Evolutionary conservation across 2,888 invertebrate species (phyloP), one percentile per base, ranked within the genome.

Genomic region (Gerris lacustris): DNA sequence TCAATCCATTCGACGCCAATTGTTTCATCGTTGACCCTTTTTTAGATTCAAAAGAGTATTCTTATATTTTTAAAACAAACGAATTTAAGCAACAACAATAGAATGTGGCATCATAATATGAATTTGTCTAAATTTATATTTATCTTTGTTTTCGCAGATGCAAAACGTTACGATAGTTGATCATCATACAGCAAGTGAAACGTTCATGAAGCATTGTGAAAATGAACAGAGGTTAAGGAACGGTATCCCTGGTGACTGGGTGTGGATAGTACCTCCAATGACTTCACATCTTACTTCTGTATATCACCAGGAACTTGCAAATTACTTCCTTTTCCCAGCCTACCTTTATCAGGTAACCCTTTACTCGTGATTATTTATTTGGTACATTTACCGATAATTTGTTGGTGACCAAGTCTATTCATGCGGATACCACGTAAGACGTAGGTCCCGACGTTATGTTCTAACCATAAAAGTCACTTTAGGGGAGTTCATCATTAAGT

Each of bases 161-260:
- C 87, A 87, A 71, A 93, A 93, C 76, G 91, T 94, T 2, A 96
- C 96, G 7, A 95, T 97, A 72, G 94, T 95, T 6, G 96, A 97
- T 83, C 94, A 97, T 80, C 96, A 96, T 79, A 93, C 95, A 1
- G 96, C 96, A 17, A 90, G 94, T 0, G 96, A 96, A 81, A 93
- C 94, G 75, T 97, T 96, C 80, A 94, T 96, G 87, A 94, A 94
- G 79, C 94, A 95, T 82, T 84, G 93, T 77, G 94, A 95, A 78
- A 95, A 94, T 79, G 96, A 96, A 80, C 88, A 90, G 76, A 85
- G 91, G 76, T 81, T 94, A 68, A 84, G 96, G 81, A 76, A 81
- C 73, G 87, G 87, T 4, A 86, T 86, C 77, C 87, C 87, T 5
- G 85, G 85, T 6, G 87, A 87, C 79, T 87, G 87, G 87, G 85